Base-by-base conservation (phyloP, 2,113 vertebrate species). In the Eulacestoma nigropectus region DNA sequence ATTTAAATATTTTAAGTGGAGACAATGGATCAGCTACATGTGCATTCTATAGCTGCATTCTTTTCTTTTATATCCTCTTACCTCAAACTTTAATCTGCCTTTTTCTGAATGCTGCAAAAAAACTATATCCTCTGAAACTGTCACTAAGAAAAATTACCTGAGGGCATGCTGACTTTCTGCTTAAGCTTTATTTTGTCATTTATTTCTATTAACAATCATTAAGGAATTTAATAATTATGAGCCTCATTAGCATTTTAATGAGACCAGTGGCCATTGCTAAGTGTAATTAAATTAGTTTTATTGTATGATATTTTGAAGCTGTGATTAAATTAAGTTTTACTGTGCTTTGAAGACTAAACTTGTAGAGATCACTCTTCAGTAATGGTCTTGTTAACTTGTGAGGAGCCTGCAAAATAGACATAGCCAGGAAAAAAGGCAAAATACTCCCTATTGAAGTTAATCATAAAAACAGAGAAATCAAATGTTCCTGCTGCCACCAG, bases 161-260 rank as follows among this genome's bases (percentile, higher is more conserved):
- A 97, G 97, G 97, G 93, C 95, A 93, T 96, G 98, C 96, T 97
- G 96, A 96, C 97, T 98, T 98, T 97, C 92, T 95, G 62, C 92
- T 97, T 98, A 97, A 98, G 97, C 97, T 98, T 98, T 98, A 98
- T 98, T 98, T 98, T 98, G 95, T 98, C 93, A 98, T 98, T 98
- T 97, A 96, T 97, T 98, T 97, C 98, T 97, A 98, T 98, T 98
- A 98, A 94, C 96, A 97, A 97, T 98, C 98, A 98, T 98, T 97
- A 97, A 97, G 97, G 96, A 98, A 98, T 98, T 98, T 98, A 98
- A 98, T 98, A 98, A 98, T 98, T 98, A 98, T 98, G 98, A 98
- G 98, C 97, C 97, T 97, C 97, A 98, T 98, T 98, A 98, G 97
- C 98, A 98, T 98, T 98, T 98, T 98, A 98, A 99, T 98, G 97